phyloP scores from a whole-genome alignment of 2,888 invertebrate genomes.

The Corbicula japonica region DNA sequence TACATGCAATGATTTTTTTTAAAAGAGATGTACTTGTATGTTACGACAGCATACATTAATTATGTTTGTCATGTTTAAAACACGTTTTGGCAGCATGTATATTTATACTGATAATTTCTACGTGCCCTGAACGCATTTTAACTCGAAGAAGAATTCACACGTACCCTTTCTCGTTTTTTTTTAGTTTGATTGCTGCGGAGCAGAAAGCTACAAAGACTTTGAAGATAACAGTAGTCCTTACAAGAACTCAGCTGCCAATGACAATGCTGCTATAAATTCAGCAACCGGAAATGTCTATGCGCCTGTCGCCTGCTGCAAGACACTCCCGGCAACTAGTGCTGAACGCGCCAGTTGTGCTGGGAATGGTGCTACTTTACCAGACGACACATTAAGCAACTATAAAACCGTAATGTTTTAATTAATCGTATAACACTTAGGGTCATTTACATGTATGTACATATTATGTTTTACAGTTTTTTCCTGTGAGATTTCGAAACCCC shows the following conservation, averaged over 20 bases:
- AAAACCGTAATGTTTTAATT: conserved; percentile 13
- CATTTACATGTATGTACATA: not conserved
- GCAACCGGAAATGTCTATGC: conserved; percentile 3
- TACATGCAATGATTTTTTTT: not conserved
- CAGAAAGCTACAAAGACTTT: conserved; percentile 31
- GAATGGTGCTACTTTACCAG: not conserved
- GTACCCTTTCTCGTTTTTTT: not conserved
- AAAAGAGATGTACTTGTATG: no score
- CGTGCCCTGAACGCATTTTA: no score
- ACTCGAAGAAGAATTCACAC: no score
- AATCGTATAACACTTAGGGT: no score
- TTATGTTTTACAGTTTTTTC: no score
- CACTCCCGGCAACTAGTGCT: conserved; percentile 9
- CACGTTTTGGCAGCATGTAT: no score
- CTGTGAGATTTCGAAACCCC: no score
- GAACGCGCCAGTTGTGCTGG: conserved; percentile 31
- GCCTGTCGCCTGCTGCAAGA: conserved; percentile 43
- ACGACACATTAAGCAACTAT: conserved; percentile 26
- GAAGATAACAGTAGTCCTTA: conserved; percentile 3
- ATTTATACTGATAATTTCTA: no score
- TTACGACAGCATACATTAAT: no score
- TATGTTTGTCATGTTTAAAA: no score
- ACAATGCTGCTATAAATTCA: not conserved
- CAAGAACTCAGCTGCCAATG: conserved; percentile 13
- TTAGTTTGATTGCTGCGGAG: conserved; percentile 46